phyloP scores from a whole-genome alignment of 1,140 invertebrate genomes.

The Drusus annulatus region DNA sequence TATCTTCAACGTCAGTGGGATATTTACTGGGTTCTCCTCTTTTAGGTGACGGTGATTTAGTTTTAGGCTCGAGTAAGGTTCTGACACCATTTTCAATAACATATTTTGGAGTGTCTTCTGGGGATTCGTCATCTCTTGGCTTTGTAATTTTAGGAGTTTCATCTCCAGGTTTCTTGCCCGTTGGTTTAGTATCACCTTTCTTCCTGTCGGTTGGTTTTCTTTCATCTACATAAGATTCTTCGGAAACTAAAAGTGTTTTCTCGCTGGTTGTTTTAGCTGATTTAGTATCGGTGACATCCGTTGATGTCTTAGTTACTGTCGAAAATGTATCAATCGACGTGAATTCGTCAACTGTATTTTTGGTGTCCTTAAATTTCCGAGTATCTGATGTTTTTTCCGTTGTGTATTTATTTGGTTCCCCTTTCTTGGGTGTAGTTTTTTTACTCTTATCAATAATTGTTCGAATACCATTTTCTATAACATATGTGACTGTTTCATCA shows the following conservation, averaged over 20 bases:
- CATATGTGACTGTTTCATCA: slow-evolving; percentile 38
- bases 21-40: neutral
- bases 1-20: neutral
- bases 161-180: slow-evolving; percentile 6
- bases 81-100: slow-evolving; percentile 55
- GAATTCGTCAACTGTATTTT: neutral
- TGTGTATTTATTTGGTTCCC: neutral
- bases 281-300: neutral
- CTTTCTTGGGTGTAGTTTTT: slow-evolving; percentile 11
- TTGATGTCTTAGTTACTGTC: neutral
- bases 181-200: neutral
- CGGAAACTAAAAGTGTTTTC: neutral
- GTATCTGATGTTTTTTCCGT: neutral
- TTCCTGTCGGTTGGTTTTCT: slow-evolving; percentile 9
- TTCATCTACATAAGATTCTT: slow-evolving; percentile 6
- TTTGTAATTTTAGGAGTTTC: neutral
- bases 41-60: slow-evolving; percentile 29
- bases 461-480: slow-evolving; percentile 48
- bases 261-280: neutral
- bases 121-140: slow-evolving; percentile 4
- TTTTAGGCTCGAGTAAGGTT: slow-evolving; percentile 41
- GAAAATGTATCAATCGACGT: neutral
- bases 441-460: slow-evolving; percentile 37
- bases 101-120: slow-evolving; percentile 23
- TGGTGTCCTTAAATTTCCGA: neutral